Conservation (phyloP, 2,113 vertebrate species). For the Eubucco bourcierii region DNA sequence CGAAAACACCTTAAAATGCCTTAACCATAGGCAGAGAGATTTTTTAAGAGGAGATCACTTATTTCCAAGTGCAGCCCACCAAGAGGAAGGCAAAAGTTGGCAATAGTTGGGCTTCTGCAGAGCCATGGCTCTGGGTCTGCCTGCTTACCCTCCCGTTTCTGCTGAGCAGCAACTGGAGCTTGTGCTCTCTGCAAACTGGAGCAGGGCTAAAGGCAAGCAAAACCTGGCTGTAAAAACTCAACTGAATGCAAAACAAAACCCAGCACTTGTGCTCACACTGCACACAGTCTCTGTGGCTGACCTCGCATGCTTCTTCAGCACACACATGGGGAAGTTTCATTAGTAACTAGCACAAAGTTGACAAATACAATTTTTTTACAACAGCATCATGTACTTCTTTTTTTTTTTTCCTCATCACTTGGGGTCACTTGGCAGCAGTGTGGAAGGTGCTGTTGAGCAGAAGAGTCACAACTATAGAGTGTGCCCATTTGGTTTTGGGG, state of each 20-base stretch:
- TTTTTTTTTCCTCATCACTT: neutral
- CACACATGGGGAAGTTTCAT: neutral
- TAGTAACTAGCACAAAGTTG: neutral
- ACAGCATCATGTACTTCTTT: rapidly evolving
- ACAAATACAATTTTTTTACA: neutral
- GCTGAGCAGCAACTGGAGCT: neutral
- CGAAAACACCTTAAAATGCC: neutral
- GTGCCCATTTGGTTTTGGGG: neutral
- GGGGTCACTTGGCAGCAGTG: neutral
- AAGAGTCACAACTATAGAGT: neutral
- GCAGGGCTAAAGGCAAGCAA: neutral
- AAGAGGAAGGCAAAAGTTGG: neutral
- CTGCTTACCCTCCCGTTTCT: neutral
- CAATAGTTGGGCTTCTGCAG: neutral
- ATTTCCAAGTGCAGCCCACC: rapidly evolving
- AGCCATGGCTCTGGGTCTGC: neutral
- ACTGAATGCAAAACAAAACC: neutral
- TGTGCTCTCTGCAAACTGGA: neutral
- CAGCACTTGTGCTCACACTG: rapidly evolving
- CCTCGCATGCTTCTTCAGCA: neutral
- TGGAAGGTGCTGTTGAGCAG: neutral
- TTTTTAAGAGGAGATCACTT: neutral
- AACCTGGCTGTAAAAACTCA: neutral
- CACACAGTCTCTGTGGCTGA: neutral
- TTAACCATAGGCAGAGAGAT: neutral